Base-by-base conservation (phyloP, 2,797 vertebrate species). In the Manis crassicaudata region DNA sequence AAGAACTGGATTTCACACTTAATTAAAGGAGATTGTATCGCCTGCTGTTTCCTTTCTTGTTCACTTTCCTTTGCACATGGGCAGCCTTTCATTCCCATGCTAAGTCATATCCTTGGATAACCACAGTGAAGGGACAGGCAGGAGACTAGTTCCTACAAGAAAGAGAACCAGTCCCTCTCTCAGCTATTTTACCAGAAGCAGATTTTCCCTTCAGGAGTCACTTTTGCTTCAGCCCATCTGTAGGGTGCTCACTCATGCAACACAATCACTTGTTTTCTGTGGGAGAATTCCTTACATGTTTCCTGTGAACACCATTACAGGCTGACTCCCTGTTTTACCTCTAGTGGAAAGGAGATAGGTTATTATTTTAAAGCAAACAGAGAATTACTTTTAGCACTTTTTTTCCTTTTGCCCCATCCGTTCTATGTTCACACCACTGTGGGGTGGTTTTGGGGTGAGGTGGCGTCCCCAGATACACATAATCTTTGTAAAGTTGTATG, bases 81-180 rank as follows among this genome's bases (percentile, higher is more conserved):
- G 97, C 97, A 97, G 97, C 90, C 77, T 98, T 98, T 98, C 94
- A 98, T 98, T 98, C 97, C 98, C 96, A 97, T 98, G 98, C 96
- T 98, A 98, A 98, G 97, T 92, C 97, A 81, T 98, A 67, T 95
- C 97, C 97, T 89, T 87, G 95, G 97, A 98, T 97, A 88, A 97
- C 97, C 27, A 11, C 97, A 95, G 96, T 85, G 98, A 97, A 97
- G 97, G 98, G 96, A 98, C 98, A 97, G 97, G 92, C 12, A 95
- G 91, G 98, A 97, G 94, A 91, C 82, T 90, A 96, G 84, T 97
- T 98, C 98, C 97, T 97, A 63, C 89, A 83, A 97, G 98, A 96
- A 96, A 94, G 94, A 98, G 97, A 96, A 97, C 94, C 94, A 93
- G 97, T 96, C 96, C 93, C 87, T 98, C 96, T 75, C 82, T 96